Evolutionary conservation across 2,113 vertebrate species (phyloP).

Genomic region (Lepisosteus osseus): DNA sequence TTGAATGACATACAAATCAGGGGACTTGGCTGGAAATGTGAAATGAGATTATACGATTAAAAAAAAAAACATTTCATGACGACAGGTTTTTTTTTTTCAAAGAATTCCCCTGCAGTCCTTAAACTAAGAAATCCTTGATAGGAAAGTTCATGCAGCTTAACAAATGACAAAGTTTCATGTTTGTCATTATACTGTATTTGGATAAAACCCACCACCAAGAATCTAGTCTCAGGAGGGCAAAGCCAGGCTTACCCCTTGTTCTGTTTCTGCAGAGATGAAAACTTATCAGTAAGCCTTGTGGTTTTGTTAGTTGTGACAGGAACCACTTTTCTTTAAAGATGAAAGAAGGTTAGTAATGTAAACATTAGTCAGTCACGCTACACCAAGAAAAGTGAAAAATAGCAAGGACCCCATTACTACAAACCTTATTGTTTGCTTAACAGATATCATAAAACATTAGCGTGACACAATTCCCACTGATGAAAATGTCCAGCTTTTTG

Average conservation of each 20-base stretch:
- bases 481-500: no score
- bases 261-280: background rate
- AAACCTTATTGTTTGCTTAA: no score
- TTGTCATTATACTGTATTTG: background rate
- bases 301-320: background rate
- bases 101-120: background rate
- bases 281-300: slow-evolving; percentile 8
- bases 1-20: slow-evolving; percentile 20
- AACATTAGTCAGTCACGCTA: background rate
- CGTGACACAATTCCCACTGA: no score
- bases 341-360: background rate
- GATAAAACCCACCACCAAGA: background rate
- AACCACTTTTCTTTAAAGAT: slow-evolving; percentile 12
- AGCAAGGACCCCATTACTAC: no score
- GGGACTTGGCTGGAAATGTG: no score
- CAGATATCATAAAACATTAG: no score
- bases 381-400: background rate
- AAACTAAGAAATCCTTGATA: no score
- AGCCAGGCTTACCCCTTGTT: slow-evolving; percentile 13
- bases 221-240: background rate
- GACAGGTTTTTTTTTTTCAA: background rate
- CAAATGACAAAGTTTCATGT: no score
- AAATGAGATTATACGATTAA: no score
- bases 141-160: no score
- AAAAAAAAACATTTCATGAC: background rate